These are phyloP conservation scores for Papilio elwesi DNA, from an alignment of 2,888 invertebrate genomes.

Conservation along the genomic window DNA sequence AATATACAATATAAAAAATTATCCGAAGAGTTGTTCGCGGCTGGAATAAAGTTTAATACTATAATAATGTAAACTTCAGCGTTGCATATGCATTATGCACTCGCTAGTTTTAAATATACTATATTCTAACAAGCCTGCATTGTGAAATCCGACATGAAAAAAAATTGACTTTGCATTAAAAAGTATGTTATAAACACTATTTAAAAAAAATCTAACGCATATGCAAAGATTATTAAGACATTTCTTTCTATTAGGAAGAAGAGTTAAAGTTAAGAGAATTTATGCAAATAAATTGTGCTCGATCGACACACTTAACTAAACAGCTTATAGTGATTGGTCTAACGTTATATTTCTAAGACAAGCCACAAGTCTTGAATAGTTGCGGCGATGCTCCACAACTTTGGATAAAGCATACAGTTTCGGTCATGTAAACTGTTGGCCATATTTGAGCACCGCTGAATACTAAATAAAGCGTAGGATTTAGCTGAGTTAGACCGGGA, in stretches of 20 bases:
- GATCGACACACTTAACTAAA: no score
- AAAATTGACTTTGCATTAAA: background rate
- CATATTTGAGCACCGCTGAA: conserved; percentile 12
- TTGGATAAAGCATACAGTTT: conserved; percentile 4
- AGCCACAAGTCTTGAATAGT: conserved; percentile 6
- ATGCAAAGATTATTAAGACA: no score
- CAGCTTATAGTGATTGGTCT: no score
- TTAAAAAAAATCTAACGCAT: background rate
- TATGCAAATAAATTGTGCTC: background rate
- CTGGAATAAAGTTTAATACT: conserved; percentile 6
- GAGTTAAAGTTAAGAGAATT: background rate
- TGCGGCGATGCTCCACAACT: background rate
- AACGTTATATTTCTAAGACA: conserved; percentile 1
- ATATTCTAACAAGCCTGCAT: conserved; percentile 1
- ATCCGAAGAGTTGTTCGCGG: conserved; percentile 9
- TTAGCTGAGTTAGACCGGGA: background rate
- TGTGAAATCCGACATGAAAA: conserved; percentile 1
- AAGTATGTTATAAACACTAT: no score
- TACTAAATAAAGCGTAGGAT: conserved; percentile 3
- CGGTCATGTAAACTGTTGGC: conserved; percentile 12
- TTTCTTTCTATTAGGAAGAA: no score
- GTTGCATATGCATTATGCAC: conserved; percentile 9
- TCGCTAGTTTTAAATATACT: conserved; percentile 11
- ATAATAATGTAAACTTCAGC: conserved; percentile 6
- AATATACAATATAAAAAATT: background rate